These are phyloP conservation scores for Gallinago jamesoni DNA, from an alignment of 2,113 vertebrate genomes.

Conservation along the genomic window DNA sequence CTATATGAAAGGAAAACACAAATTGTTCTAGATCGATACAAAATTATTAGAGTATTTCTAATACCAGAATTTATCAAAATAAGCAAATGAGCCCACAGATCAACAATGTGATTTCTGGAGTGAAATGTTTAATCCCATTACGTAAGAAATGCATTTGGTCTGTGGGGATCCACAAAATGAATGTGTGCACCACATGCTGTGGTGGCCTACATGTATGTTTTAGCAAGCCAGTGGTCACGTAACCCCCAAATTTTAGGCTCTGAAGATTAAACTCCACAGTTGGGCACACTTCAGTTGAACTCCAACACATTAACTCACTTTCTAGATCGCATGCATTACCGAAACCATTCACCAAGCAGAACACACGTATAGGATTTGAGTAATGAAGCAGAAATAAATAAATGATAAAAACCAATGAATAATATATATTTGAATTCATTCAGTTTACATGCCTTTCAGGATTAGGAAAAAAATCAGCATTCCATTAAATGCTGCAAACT, in stretches of 20 bases:
- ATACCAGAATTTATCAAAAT: background rate
- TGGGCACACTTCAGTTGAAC: background rate
- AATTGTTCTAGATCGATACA: background rate
- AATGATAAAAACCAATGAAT: background rate
- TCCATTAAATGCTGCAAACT: background rate
- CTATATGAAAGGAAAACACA: background rate
- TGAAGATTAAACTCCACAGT: background rate
- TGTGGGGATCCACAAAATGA: background rate
- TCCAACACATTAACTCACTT: background rate
- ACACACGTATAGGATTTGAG: background rate
- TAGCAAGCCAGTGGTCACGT: background rate
- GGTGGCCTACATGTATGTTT: background rate
- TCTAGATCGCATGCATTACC: background rate
- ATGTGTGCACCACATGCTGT: background rate
- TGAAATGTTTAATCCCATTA: background rate
- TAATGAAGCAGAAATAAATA: background rate
- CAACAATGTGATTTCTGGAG: background rate
- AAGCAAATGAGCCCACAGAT: background rate
- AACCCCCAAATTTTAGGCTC: background rate
- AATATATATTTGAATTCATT: background rate
- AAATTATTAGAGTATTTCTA: background rate
- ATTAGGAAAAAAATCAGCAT: background rate
- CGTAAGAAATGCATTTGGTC: background rate
- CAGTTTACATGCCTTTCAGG: background rate
- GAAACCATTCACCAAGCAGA: background rate